Percentiles rank a stretch among this genome's conserved stretches.
These are phyloP conservation scores for Thymelicus lineola DNA, from an alignment of 2,888 invertebrate species.

Conservation along the genomic window DNA sequence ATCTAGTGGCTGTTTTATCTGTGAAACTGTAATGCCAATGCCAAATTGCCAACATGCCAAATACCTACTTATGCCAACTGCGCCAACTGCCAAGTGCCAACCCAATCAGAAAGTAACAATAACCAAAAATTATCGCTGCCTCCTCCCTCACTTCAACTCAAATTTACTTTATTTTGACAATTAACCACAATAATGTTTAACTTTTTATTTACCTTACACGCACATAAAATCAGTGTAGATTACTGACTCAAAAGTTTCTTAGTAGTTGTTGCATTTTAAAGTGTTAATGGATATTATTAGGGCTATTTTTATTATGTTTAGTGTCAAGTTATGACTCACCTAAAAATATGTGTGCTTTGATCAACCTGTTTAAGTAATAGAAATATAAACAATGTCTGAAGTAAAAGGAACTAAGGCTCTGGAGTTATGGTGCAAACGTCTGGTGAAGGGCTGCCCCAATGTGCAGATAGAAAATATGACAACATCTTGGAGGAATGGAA, in stretches of 20 bases:
- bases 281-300: background rate
- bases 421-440: constrained; percentile 96
- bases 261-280: background rate
- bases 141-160: background rate
- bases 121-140: background rate
- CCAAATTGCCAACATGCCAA: background rate
- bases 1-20: background rate
- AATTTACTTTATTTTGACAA: constrained; percentile 9
- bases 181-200: background rate
- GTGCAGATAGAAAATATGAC: constrained; percentile 98
- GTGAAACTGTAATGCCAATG: background rate
- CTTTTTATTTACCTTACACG: background rate
- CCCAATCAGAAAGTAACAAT: background rate
- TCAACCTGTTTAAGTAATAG: constrained; percentile 12
- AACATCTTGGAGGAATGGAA: constrained; percentile 97
- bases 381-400: constrained; percentile 88
- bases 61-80: too few species aligned
- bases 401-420: constrained; percentile 95
- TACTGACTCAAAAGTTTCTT: background rate
- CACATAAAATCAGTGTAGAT: background rate
- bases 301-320: background rate
- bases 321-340: constrained; percentile 12
- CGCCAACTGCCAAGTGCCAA: background rate
- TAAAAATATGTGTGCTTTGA: constrained; percentile 18
- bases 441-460: constrained; percentile 95